phyloP scores from a whole-genome alignment of 2,888 invertebrate species.

The Tromatobia lineatoria region DNA sequence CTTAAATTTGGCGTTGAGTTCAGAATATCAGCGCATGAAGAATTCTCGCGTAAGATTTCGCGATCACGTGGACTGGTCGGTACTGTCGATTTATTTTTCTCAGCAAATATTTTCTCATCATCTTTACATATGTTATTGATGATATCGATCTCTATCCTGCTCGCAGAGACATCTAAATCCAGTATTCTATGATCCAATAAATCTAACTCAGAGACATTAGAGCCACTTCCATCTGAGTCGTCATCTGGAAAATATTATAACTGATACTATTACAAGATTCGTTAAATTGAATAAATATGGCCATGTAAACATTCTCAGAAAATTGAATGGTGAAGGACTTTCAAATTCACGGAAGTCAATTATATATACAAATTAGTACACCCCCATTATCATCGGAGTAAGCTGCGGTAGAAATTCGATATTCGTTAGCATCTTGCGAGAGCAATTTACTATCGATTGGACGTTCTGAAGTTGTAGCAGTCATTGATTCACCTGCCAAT shows the following conservation, averaged over 20 bases:
- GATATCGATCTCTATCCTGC: conserved; percentile 4
- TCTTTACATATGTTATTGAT: background rate
- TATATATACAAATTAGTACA: too few relatives aligned
- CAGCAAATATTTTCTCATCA: background rate
- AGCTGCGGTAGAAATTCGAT: too few relatives aligned
- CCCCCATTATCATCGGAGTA: too few relatives aligned
- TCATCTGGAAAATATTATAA: conserved; percentile 30
- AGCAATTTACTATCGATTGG: background rate
- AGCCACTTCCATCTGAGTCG: conserved; percentile 1
- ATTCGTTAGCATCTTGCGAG: background rate
- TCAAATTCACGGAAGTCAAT: too few relatives aligned
- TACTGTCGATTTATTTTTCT: conserved; percentile 16
- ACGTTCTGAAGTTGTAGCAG: background rate
- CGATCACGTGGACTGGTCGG: background rate
- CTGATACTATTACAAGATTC: background rate
- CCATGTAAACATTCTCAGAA: too few relatives aligned
- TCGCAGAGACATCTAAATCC: conserved; percentile 18
- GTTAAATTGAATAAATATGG: too few relatives aligned
- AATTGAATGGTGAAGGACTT: too few relatives aligned
- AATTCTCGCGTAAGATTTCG: conserved; percentile 13
- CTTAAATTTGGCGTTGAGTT: conserved; percentile 21
- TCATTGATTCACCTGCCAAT: background rate
- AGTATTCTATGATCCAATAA: conserved; percentile 1
- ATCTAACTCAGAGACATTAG: too few relatives aligned
- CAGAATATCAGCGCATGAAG: conserved; percentile 6